A percentile compares a stretch with the other conserved stretches of the same genome.
phyloP scores from a whole-genome alignment of 2,888 invertebrate species.

The Melanchra persicariae region DNA sequence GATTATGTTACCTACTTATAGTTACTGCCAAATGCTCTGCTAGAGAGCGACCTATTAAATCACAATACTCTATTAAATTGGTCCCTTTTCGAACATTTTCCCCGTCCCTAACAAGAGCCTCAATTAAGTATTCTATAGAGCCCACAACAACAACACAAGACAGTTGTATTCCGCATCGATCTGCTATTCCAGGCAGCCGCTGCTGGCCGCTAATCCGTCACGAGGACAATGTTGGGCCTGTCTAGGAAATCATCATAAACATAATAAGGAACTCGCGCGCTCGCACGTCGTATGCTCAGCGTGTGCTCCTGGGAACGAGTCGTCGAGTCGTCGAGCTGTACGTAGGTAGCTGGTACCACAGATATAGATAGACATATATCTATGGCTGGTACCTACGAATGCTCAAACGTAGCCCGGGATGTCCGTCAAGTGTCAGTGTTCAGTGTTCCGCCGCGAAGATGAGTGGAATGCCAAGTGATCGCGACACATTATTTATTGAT shows the following conservation, averaged over 20 bases:
- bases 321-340: not conserved
- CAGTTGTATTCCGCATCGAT: slow-evolving; percentile 21
- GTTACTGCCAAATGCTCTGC: not conserved
- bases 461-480: slow-evolving; percentile 8
- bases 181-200: slow-evolving; percentile 32
- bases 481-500: slow-evolving; percentile 2
- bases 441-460: not conserved
- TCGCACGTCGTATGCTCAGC: slow-evolving; percentile 42
- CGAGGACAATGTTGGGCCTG: slow-evolving; percentile 17
- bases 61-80: not conserved
- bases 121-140: not conserved
- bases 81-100: not conserved
- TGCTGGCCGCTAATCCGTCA: slow-evolving; percentile 6
- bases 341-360: too few relatives aligned
- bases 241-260: slow-evolving; percentile 37
- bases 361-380: too few relatives aligned
- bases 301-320: slow-evolving; percentile 50
- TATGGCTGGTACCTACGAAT: not conserved
- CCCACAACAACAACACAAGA: not conserved
- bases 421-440: slow-evolving; percentile 2
- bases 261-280: slow-evolving; percentile 33
- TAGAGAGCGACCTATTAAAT: not conserved
- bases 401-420: too few relatives aligned
- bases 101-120: not conserved
- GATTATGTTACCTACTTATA: not conserved